Base-by-base conservation (phyloP, 1,140 invertebrate genomes). In the Zaprionus ornatus region DNA sequence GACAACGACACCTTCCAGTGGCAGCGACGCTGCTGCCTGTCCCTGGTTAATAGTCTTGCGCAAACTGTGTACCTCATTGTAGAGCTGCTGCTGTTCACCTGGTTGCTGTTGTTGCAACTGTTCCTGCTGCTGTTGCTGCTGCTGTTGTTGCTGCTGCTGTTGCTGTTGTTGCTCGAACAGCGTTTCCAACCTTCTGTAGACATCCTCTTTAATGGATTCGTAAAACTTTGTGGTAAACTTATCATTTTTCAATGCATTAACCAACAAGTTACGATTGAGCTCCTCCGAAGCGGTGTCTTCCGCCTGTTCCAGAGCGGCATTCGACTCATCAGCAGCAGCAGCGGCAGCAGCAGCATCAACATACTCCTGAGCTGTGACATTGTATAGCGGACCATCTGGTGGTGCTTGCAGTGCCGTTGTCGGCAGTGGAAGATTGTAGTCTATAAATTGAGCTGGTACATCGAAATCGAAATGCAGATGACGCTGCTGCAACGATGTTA, bases 131-230 rank as follows among this genome's bases (percentile, higher is more conserved):
- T 77, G 65, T n/a, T 68, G 74, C 0, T 72, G 48, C 1, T 79
- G 64, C 9, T 75, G 74, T 10, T 68, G 66, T 25, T 76, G 84
- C 12, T 82, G 86, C 5, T 91, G 95, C 1, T 95, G 95, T 68
- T 95, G 82, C 57, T 87, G 84, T 21, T 88, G 95, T 90, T 96
- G 96, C 1, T 95, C 95, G 1, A 94, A 94, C 29, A 97, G 92
- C 3, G 95, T 94, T n/a, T 95, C 95, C 1, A 96, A 94, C 83
- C 96, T 95, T 13, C 96, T 95, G 81, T 95, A 96, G 3, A 96
- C 94, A 88, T 95, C 95, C 81, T 95, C 95, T 45, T 95, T 93
- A 17, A 96, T 92, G 13, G 95, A 93, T 73, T 95, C 95, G 87
- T 95, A 95, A 25, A 95, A 93, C 88, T 95, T 95, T 3, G 94